Base-by-base conservation (phyloP, 2,797 vertebrate species). In the Echeneis naucrates region DNA sequence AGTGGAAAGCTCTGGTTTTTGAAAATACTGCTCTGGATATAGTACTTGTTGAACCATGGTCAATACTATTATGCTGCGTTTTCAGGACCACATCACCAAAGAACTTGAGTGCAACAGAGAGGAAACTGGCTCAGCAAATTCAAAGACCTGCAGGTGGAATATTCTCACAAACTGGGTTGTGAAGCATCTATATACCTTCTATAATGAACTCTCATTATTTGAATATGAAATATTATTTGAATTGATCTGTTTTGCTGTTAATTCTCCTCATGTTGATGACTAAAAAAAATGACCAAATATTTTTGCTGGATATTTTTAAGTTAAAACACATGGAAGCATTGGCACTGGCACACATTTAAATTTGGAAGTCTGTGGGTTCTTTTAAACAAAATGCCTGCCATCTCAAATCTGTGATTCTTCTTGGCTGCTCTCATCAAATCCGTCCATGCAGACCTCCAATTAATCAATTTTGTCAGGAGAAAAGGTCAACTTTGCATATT, bases 401-500 rank as follows among this genome's bases (percentile, higher is more conserved):
- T 85, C 60, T 70, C 75, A 78, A 73, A 86, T 86, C 68, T 65
- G 35, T n/a, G 37, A 77, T 81, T 81, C 38, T 66, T 79, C 61
- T 67, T 56, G 57, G 62, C 50, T 83, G 62, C 48, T 54, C 47
- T 72, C 70, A 63, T 84, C 70, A 81, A 74, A 85, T 14, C 48
- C 59, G 75, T 82, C 72, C 82, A 70, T 80, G 78, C 77, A 87
- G 47, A 66, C 52, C 76, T 37, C 65, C 61, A 70, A 87, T 87
- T 83, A 87, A 87, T 89, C 79, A 70, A 75, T 82, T 85, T 60
- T 86, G 78, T 90, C 84, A 86, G 60, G 69, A 71, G 63, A 73
- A 88, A 91, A 92, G 92, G 87, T 93, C 86, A 84, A 61, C 66
- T 88, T 88, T 88, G 83, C 85, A 92, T 88, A 89, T 82, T 81